Base-by-base conservation (phyloP, 2,888 invertebrate species). In the Leptinotarsa peninsularis region DNA sequence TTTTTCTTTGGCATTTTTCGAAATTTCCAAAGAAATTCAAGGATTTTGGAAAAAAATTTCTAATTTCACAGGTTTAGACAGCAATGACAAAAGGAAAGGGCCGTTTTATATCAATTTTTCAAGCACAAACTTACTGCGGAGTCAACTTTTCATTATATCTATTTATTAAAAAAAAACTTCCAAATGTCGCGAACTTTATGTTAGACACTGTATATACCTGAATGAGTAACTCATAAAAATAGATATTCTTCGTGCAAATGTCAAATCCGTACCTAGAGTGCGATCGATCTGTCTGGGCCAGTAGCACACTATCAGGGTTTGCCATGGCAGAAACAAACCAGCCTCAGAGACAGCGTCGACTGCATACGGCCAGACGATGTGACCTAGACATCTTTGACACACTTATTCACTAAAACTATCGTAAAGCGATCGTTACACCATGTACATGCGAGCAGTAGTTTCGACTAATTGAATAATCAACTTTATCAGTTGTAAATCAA, bases 371-470 rank as follows among this genome's bases (percentile, higher is more conserved):
- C 85, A 86, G 86, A 86, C 86, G 77, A 82, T 83, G 83, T 86
- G 86, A 86, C 86, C 86, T 85, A 86, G 84, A 85, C 84, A 81
- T 76, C 81, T 82, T 81, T 84, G 84, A 84, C 84, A 84, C 82
- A 84, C 82, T 84, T 84, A 78, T 63, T 63, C 43, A 5, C 33
- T 63, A 43, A 63, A 63, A 63, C 63, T 63, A 63, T 63, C 82
- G 54, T 54, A 54, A 63, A 67, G 66, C 82, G 56, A 66, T 75
- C 71, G 70, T 71, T 71, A 71, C 71, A 71, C 67, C 67, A 75
- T 71, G 17, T 58, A 71, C 66, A 17, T n/a, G 33, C n/a, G 17
- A 63, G n/a, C 33, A 33, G 13, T n/a, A 43, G 43, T 27, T 63
- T 63, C 63, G 17, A 63, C 63, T 43, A 63, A 63, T 63, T 63